phyloP scores from a whole-genome alignment of 2,797 vertebrate genomes.

The Selene dorsalis region DNA sequence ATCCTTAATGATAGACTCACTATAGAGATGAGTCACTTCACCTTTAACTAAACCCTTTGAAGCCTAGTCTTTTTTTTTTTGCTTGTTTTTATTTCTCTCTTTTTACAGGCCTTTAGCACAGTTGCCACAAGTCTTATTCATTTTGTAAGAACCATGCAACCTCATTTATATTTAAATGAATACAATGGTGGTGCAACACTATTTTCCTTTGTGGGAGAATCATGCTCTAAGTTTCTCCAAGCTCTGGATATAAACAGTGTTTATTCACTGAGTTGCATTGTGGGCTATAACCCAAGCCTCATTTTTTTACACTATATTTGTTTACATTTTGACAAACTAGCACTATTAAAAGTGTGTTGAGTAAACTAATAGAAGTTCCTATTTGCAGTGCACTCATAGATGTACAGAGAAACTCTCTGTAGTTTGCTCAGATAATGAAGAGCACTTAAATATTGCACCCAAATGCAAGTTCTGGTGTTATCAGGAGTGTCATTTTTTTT shows the following conservation, averaged over 20 bases:
- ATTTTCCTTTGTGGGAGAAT: not conserved
- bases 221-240: too few species aligned
- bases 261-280: not conserved
- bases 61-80: not conserved
- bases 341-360: not conserved
- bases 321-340: not conserved
- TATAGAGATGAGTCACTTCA: slow-evolving; percentile 8
- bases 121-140: not conserved
- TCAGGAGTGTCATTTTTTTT: not conserved
- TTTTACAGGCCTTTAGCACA: slow-evolving; percentile 10
- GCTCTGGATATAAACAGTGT: not conserved
- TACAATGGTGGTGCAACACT: not conserved
- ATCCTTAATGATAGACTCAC: slow-evolving; percentile 16
- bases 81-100: not conserved
- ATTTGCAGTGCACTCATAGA: not conserved
- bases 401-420: not conserved
- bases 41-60: not conserved
- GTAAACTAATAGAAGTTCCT: not conserved
- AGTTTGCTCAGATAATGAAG: not conserved
- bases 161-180: not conserved
- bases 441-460: not conserved
- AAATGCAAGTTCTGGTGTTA: not conserved
- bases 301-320: not conserved
- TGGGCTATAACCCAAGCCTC: not conserved
- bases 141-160: not conserved